A percentile compares a stretch with the other conserved stretches of the same genome.
phyloP scores from a whole-genome alignment of 2,888 invertebrate species.

The Sialis fuliginosa region DNA sequence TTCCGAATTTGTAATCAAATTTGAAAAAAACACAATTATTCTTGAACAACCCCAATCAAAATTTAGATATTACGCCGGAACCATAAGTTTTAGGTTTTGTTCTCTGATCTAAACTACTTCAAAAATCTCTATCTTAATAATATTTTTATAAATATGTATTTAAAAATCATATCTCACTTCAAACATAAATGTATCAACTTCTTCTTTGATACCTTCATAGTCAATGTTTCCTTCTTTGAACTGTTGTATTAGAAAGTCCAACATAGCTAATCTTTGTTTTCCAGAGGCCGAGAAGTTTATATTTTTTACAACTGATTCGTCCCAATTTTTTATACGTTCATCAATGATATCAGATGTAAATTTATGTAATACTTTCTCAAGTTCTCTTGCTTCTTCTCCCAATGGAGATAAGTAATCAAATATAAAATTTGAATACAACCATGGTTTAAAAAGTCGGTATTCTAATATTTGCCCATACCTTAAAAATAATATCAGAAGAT shows the following conservation, averaged over 20 bases:
- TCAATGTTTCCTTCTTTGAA: conserved; percentile 1
- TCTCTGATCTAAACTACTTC: too few relatives aligned
- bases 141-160: too few relatives aligned
- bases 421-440: neutral
- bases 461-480: conserved; percentile 5
- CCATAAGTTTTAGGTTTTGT: too few relatives aligned
- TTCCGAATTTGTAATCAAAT: too few relatives aligned
- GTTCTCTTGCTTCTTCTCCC: neutral
- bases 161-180: neutral
- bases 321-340: conserved; percentile 5
- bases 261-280: conserved; percentile 5
- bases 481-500: neutral
- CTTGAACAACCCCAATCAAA: too few relatives aligned
- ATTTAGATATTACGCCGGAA: too few relatives aligned
- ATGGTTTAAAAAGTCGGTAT: conserved; percentile 2
- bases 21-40: too few relatives aligned
- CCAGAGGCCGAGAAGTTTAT: neutral
- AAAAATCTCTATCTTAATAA: too few relatives aligned
- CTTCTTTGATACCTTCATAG: neutral
- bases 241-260: conserved; percentile 4
- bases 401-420: neutral
- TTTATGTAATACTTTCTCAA: conserved; percentile 4
- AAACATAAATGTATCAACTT: neutral
- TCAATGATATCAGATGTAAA: conserved; percentile 6
- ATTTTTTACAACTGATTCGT: neutral